Evolutionary conservation across 2,797 vertebrate genomes (phyloP), one percentile per base, ranked within the genome.

Genomic region (Microctenopoma lineatum): DNA sequence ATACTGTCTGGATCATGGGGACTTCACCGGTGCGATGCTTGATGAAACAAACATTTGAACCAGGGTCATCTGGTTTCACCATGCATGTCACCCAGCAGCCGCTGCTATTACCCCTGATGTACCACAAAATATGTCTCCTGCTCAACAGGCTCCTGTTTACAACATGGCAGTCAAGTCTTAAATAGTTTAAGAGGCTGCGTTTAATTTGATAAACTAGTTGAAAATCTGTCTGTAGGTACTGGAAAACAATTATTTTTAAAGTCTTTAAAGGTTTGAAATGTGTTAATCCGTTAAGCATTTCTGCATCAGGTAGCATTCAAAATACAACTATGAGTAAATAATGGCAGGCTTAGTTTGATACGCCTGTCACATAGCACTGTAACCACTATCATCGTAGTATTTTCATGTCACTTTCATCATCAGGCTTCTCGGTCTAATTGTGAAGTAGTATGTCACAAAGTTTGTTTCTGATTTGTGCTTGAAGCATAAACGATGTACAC

Each of bases 21-120:
- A 78, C 58, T 64, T 57, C n/a, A 41, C n/a, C 7, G 11, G 52
- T 32, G 11, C 54, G 50, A 59, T 79, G 62, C 69, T 57, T 38
- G 51, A 38, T 70, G 34, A 59, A 65, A 63, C 41, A 44, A 58
- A 48, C 44, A 29, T 27, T 75, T 66, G 46, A 77, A 65, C 45
- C 34, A 44, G 81, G 76, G 79, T 73, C 60, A 70, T 7, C 42
- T 27, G 25, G 29, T 55, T 57, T 45, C 44, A 70, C 27, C 21
- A 11, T 0, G 15, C 53, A 53, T 59, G 36, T 54, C 46, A 51
- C n/a, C 32, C 55, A 32, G 39, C 56, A 55, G 46, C 27, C 15
- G 29, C 36, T 51, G 41, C 57, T 52, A 41, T 55, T 39, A 47
- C 18, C 44, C 9, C 45, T 61, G 25, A 59, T 15, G 6, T 5